Conservation (phyloP, 1,140 invertebrate species). For the Steinernema khuongi region DNA sequence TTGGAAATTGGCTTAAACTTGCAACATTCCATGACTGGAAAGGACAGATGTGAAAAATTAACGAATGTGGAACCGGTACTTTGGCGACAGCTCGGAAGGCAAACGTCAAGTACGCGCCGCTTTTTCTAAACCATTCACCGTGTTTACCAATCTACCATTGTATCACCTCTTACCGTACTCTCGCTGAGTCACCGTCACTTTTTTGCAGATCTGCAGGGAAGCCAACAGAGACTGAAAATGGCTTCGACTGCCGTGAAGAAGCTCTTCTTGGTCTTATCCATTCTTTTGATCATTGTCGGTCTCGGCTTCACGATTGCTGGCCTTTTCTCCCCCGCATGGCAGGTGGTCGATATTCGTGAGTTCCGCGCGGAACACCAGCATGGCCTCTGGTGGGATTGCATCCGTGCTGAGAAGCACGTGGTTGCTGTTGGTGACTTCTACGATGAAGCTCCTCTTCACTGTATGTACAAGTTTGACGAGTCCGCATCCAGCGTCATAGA, state of each 20-base stretch:
- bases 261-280: constrained; percentile 40
- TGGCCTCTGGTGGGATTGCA: constrained; percentile 58
- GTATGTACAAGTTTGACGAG: constrained; percentile 58
- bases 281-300: constrained; percentile 48
- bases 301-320: constrained; percentile 48
- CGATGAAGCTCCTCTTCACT: constrained; percentile 57
- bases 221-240: neutral
- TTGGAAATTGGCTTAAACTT: neutral
- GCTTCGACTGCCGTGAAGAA: neutral
- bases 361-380: constrained; percentile 43
- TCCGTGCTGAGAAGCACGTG: constrained; percentile 57
- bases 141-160: neutral
- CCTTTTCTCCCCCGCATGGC: constrained; percentile 51
- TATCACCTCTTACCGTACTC: too few relatives aligned
- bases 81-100: neutral
- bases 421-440: constrained; percentile 58
- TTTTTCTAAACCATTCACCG: too few relatives aligned
- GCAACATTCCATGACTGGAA: neutral
- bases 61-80: constrained; percentile 4
- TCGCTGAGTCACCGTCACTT: neutral
- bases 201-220: neutral
- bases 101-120: neutral
- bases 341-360: constrained; percentile 51
- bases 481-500: constrained; percentile 57
- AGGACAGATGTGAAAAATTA: neutral